Conservation (phyloP, 2,888 invertebrate genomes). For the Caenorhabditis wallacei region DNA sequence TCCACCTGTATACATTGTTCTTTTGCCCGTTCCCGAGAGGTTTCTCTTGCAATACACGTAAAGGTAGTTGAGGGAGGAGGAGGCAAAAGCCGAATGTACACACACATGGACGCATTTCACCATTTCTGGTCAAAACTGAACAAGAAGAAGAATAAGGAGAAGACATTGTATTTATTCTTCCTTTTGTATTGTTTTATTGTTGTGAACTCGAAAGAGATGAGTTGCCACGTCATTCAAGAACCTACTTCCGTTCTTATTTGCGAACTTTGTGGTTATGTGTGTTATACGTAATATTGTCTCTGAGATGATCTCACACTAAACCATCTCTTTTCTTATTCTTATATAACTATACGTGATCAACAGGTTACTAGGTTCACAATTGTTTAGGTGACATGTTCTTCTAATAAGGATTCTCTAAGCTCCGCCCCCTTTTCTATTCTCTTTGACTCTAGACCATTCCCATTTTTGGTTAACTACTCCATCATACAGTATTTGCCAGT, state of each 20-base stretch:
- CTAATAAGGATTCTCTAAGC: too few species aligned
- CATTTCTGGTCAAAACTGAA: conserved; percentile 45
- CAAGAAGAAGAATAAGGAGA: background rate
- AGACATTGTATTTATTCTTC: conserved; percentile 47
- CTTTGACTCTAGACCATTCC: background rate
- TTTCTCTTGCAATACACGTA: conserved; percentile 23
- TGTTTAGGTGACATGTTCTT: too few species aligned
- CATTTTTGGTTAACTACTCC: background rate
- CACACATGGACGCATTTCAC: conserved; percentile 42
- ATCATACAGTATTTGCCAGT: conserved; percentile 24
- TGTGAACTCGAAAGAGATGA: conserved; percentile 21
- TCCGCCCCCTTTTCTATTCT: background rate
- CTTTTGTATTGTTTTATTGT: conserved; percentile 42
- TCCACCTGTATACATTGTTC: conserved; percentile 36
- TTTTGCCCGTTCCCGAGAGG: conserved; percentile 4
- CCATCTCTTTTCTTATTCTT: conserved; percentile 6
- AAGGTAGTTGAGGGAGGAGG: background rate
- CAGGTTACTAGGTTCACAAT: too few species aligned
- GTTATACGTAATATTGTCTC: conserved; percentile 45
- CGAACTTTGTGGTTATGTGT: conserved; percentile 15
- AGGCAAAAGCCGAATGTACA: conserved; percentile 58
- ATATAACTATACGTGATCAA: background rate
- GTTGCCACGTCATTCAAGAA: conserved; percentile 37
- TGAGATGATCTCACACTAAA: conserved; percentile 52
- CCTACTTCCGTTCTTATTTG: conserved; percentile 31